These are phyloP conservation scores for Gracilinanus agilis DNA, from an alignment of 2,113 vertebrate genomes.

Conservation along the genomic window DNA sequence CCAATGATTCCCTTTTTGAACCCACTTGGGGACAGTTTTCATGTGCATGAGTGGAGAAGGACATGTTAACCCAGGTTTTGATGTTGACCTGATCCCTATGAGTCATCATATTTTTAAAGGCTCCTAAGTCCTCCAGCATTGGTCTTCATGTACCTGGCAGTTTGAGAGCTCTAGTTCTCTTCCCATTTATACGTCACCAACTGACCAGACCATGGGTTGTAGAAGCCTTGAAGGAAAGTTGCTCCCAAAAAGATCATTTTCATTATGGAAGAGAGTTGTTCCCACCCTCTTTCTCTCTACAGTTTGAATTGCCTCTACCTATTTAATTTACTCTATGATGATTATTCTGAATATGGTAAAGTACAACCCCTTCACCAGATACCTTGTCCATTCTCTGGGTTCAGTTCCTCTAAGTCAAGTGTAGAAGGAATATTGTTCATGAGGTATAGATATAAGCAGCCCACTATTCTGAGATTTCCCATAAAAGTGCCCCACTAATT, in stretches of 20 bases:
- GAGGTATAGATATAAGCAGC: background rate
- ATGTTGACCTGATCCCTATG: background rate
- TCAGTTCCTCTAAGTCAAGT: background rate
- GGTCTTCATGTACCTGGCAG: background rate
- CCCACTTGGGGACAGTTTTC: background rate
- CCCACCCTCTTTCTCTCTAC: background rate
- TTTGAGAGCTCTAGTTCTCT: background rate
- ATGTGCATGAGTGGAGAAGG: background rate
- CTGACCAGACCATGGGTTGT: background rate
- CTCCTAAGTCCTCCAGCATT: background rate
- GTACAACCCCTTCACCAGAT: background rate
- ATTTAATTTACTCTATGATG: background rate
- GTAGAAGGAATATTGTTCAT: background rate
- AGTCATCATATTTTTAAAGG: background rate
- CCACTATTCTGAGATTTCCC: background rate
- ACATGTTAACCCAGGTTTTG: background rate
- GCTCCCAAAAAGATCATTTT: background rate
- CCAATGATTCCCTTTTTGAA: background rate
- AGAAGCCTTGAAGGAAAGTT: background rate
- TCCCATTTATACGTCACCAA: too few relatives aligned
- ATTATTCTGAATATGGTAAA: background rate
- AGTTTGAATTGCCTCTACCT: background rate
- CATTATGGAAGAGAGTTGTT: background rate
- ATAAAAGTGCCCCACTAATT: background rate
- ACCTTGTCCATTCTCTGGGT: background rate